Percentiles rank a stretch among this genome's conserved stretches.
Evolutionary conservation across 1,140 invertebrate genomes (phyloP).

Genomic region (Macrocentrus cingulum): DNA sequence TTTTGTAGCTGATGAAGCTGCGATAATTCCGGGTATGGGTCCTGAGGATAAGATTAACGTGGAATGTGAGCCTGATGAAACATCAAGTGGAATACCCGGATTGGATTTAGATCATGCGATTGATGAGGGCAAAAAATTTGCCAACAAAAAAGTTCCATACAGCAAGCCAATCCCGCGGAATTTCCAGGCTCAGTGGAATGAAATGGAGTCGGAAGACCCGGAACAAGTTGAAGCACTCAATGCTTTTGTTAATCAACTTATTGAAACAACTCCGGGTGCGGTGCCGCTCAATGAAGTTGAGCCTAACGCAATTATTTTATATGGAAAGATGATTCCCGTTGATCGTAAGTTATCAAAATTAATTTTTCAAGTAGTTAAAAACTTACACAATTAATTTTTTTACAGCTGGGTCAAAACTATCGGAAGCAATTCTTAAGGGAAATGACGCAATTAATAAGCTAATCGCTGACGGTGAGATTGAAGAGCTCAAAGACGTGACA

Average conservation of each 20-base stretch:
- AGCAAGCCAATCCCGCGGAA: constrained; percentile 94
- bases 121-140: constrained; percentile 68
- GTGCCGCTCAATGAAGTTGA: constrained; percentile 70
- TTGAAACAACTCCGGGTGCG: constrained; percentile 71
- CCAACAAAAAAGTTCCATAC: constrained; percentile 83
- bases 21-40: constrained; percentile 91
- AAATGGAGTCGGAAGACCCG: constrained; percentile 68
- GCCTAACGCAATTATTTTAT: constrained; percentile 76
- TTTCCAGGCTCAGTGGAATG: constrained; percentile 95
- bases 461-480: constrained; percentile 75
- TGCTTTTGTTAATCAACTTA: constrained; percentile 68
- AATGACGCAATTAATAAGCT: constrained; percentile 73
- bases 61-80: constrained; percentile 53
- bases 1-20: constrained; percentile 68
- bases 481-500: constrained; percentile 75
- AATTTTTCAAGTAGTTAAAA: constrained; percentile 21
- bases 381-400: no score
- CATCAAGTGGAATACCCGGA: constrained; percentile 71
- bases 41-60: constrained; percentile 85
- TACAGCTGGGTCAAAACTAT: constrained; percentile 71
- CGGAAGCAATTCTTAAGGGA: constrained; percentile 74
- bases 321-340: constrained; percentile 76
- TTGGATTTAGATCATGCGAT: constrained; percentile 78
- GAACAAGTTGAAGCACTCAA: constrained; percentile 60
- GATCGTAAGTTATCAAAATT: constrained; percentile 60